These are phyloP conservation scores for Pinna nobilis DNA, from an alignment of 1,140 invertebrate species.

Conservation along the genomic window DNA sequence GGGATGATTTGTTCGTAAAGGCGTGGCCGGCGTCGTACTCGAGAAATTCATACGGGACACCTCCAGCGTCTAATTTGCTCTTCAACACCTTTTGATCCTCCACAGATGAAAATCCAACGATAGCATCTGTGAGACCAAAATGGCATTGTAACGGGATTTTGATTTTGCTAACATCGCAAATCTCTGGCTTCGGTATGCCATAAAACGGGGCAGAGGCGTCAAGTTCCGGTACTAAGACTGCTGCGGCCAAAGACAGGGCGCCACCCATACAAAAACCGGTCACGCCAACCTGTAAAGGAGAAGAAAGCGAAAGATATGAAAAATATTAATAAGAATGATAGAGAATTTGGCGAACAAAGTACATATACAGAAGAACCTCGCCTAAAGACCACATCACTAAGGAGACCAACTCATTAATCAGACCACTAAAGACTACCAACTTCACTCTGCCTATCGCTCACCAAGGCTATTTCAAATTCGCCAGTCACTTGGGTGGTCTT, in stretches of 20 bases:
- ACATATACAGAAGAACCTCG: too few species aligned
- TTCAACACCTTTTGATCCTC: constrained; percentile 34
- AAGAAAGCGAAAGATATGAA: background rate
- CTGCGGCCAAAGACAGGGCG: constrained; percentile 62
- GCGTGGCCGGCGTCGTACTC: constrained; percentile 45
- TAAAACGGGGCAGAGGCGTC: constrained; percentile 68
- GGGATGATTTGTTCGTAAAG: constrained; percentile 37
- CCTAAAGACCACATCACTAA: too few species aligned
- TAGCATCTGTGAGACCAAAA: constrained; percentile 59
- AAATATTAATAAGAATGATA: too few species aligned
- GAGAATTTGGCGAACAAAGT: background rate
- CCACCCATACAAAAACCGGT: constrained; percentile 72
- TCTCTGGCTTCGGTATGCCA: constrained; percentile 55
- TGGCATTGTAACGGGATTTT: constrained; percentile 65
- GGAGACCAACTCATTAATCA: too few species aligned
- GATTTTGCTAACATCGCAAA: constrained; percentile 63
- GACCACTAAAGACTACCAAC: too few species aligned
- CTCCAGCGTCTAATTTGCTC: constrained; percentile 20
- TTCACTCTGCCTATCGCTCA: background rate
- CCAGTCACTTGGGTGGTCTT: too few species aligned
- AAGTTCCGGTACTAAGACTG: constrained; percentile 45
- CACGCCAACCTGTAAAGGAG: constrained; percentile 55
- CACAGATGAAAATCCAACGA: constrained; percentile 47
- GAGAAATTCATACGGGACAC: constrained; percentile 29
- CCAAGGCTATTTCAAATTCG: too few species aligned